Conservation (phyloP, 2,113 vertebrate genomes). For the Sylvietta virens region DNA sequence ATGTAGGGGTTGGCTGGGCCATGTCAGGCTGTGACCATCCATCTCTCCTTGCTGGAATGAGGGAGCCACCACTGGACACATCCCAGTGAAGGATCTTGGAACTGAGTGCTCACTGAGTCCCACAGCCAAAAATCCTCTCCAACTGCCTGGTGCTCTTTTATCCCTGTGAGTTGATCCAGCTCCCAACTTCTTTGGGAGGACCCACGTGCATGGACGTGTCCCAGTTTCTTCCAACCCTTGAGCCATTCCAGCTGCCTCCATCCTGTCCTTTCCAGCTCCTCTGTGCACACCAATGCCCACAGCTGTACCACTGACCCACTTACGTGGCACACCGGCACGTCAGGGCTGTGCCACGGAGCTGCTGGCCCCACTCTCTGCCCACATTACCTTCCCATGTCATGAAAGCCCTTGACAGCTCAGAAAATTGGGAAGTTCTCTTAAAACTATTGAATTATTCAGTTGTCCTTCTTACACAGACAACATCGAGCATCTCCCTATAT, state of each 20-base stretch:
- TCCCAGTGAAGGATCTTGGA: neutral
- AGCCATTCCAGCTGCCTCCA: neutral
- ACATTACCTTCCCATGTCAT: neutral
- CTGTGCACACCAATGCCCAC: neutral
- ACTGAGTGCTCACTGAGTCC: accelerated
- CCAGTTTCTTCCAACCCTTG: conserved; percentile 43
- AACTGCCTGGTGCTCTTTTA: neutral
- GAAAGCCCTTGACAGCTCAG: neutral
- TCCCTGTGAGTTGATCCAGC: neutral
- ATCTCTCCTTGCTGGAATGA: neutral
- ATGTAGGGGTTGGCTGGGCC: neutral
- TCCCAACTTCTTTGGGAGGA: neutral
- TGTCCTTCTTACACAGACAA: neutral
- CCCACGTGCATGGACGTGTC: conserved; percentile 1
- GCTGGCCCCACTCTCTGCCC: neutral
- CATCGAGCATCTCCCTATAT: accelerated
- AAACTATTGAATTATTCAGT: neutral
- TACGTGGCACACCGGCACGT: accelerated
- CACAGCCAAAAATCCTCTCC: neutral
- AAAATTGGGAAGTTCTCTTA: neutral
- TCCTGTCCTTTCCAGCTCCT: conserved; percentile 22
- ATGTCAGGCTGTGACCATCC: neutral
- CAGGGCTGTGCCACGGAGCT: neutral
- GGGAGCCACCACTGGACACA: neutral
- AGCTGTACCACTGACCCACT: conserved; percentile 58